Evolutionary conservation across 2,888 invertebrate species (phyloP), one percentile per base, ranked within the genome.

Genomic region (Pandemis corylana): DNA sequence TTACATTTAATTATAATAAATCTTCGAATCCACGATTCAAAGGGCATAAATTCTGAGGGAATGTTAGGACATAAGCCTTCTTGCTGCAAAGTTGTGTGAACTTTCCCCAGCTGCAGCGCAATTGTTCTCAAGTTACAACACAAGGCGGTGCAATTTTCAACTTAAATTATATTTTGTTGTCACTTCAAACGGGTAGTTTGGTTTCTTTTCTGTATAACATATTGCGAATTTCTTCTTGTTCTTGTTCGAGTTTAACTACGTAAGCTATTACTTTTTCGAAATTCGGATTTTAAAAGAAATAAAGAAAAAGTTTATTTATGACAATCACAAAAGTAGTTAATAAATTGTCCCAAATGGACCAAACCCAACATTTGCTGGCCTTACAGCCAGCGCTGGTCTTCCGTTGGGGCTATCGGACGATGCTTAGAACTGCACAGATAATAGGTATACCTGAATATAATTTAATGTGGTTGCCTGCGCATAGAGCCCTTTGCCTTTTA

Each of bases 111-210:
- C 49, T 44, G 53, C 64, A 59, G 13, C 65, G 68, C 68, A 64
- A 64, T 68, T 68, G 64, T 64, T 64, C 49, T 64, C 9, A 68
- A 72, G 68, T 73, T 73, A 41, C 20, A 62, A 15, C 53, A 28
- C 64, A 28, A 49, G 65, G 12, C 64, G 64, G 71, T 71, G 71
- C 56, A 71, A 68, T 73, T 68, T 73, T 64, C 64, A 68, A 73
- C 73, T 73, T 73, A 68, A 73, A 73, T 73, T 73, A 68, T 73
- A 68, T 68, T 73, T 68, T 73, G 64, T 59, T 73, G 73, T 68
- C 68, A 44, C 62, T 72, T 53, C 67, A 67, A 62, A 68, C 67
- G 5, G 49, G 46, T 9, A 66, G 68, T 65, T 73, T 59, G 42
- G 66, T 66, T 61, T 66, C 59, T 61, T 59, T 63, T 68, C 42